phyloP scores from a whole-genome alignment of 2,888 invertebrate genomes.

The Lycia hirtaria region DNA sequence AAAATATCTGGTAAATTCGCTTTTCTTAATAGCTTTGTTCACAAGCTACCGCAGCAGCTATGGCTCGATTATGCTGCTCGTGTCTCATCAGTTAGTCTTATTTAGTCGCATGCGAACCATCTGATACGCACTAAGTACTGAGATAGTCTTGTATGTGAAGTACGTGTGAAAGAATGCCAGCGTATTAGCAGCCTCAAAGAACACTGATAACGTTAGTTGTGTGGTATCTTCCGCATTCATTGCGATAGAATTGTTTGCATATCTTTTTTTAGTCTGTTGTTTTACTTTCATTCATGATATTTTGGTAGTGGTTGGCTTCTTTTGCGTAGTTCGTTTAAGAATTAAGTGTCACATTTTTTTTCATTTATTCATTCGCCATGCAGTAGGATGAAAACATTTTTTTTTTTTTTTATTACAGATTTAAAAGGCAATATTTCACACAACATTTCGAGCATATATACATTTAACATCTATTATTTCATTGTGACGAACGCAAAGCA shows the following conservation, averaged over 20 bases:
- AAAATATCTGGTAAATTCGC: no score
- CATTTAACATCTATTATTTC: no score
- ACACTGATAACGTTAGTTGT: slow-evolving; percentile 35
- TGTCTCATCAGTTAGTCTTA: slow-evolving; percentile 46
- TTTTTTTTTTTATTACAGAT: no score
- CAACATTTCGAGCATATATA: no score
- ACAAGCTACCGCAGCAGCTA: not conserved
- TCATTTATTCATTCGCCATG: no score
- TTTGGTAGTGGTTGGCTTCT: no score
- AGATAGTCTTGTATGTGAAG: slow-evolving; percentile 41
- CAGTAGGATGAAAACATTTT: no score
- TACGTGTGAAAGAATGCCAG: slow-evolving; percentile 43
- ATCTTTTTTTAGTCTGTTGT: slow-evolving; percentile 34
- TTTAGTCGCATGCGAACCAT: slow-evolving; percentile 17
- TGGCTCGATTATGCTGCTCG: not conserved
- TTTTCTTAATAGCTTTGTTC: not conserved
- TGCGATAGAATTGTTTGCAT: slow-evolving; percentile 24
- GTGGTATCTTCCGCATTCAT: slow-evolving; percentile 19
- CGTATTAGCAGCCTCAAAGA: slow-evolving; percentile 49
- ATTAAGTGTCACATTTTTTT: no score
- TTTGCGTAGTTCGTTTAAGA: no score
- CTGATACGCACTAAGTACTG: slow-evolving; percentile 33
- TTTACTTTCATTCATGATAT: slow-evolving; percentile 12
- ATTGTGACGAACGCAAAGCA: no score
- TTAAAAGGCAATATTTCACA: no score